Base-by-base conservation (phyloP, 2,113 vertebrate genomes). In the Larimichthys polyactis region DNA sequence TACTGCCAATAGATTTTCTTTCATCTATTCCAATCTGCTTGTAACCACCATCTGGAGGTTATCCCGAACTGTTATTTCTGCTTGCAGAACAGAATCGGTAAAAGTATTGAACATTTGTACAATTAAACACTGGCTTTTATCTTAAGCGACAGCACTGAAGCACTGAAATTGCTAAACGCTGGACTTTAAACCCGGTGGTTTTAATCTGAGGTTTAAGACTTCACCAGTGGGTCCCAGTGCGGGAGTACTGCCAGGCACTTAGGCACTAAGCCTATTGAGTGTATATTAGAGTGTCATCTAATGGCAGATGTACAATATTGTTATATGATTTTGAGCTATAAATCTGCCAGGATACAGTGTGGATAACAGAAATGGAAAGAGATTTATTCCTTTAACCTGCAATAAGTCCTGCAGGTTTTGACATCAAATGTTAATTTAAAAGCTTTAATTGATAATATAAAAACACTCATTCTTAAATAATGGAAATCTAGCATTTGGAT, bases 191-290 rank as follows among this genome's bases (percentile, higher is more conserved):
- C 73, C 40, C 3, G 5, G n/a, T 67, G 51, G 71, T 86, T 79
- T 54, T 73, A 79, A 87, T 79, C 76, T 78, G 82, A 73, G 84
- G 75, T 85, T 83, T 72, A 58, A 85, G 79, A 78, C 68, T 79
- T 29, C 76, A 66, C 49, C 82, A 43, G 73, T 44, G 82, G 83
- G 82, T 87, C 58, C 79, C 46, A 2, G 20, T 43, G 69, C 64
- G 86, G 92, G 89, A 87, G 17, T 60, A 2, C n/a, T 73, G 90
- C 88, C 87, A 88, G 80, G 76, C 69, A 73, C 89, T 82, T 65
- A 68, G 81, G 80, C 83, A 54, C 85, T 64, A 22, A 67, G 74
- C 82, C 86, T 66, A 80, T 69, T 57, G 74, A 86, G 67, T 75
- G 71, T 83, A 66, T 71, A 89, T 90, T 88, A 88, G 84, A 88